phyloP scores from a whole-genome alignment of 2,113 vertebrate genomes.

The Bagarius yarrelli region DNA sequence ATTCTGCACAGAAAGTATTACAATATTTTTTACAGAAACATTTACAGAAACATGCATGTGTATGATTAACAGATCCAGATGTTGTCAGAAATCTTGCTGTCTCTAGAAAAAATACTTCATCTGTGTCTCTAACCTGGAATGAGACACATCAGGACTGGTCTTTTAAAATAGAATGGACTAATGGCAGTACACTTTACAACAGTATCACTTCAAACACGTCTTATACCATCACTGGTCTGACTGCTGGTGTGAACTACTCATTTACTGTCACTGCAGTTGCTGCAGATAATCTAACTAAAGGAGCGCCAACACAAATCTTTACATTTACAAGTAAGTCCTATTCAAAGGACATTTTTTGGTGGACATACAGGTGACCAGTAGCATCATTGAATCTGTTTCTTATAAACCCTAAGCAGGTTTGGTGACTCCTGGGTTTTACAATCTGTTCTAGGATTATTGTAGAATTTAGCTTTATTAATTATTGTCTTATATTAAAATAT shows the following conservation, averaged over 20 bases:
- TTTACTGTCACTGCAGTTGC: slow-evolving; percentile 64
- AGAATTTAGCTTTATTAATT: too few species aligned
- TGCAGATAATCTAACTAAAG: slow-evolving; percentile 23
- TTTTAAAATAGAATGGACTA: slow-evolving; percentile 7
- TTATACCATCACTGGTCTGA: slow-evolving; percentile 39
- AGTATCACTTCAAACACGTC: not conserved
- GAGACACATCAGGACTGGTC: not conserved
- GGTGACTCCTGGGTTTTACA: too few species aligned
- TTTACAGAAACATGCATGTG: not conserved
- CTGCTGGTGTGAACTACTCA: slow-evolving; percentile 64
- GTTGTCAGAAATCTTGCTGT: not conserved
- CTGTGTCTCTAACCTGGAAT: not conserved
- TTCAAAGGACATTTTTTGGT: too few species aligned
- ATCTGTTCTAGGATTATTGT: too few species aligned
- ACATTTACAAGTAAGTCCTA: slow-evolving; percentile 75
- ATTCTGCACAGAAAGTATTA: not conserved
- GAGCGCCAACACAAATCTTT: not conserved
- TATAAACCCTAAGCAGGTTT: too few species aligned
- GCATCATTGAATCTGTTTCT: too few species aligned
- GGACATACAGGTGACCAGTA: too few species aligned
- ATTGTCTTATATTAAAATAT: too few species aligned
- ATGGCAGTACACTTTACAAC: not conserved
- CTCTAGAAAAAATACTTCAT: not conserved
- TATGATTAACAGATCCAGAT: slow-evolving; percentile 15
- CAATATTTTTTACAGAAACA: not conserved